Conservation (phyloP, 2,888 invertebrate species). For the Catocala sponsa region DNA sequence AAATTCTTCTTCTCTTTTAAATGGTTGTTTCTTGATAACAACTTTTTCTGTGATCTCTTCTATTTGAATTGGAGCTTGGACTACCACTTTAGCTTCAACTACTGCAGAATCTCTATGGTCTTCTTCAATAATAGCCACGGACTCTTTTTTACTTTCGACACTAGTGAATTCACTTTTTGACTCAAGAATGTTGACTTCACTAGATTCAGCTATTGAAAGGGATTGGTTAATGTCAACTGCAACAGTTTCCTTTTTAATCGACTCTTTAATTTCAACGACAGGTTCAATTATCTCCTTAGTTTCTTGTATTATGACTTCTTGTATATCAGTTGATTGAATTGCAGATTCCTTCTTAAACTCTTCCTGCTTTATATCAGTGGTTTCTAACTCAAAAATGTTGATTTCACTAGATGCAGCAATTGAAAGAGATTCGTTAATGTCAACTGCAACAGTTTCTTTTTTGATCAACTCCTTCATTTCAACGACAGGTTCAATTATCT, state of each 20-base stretch:
- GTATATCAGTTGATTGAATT: conserved; percentile 25
- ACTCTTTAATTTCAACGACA: conserved; percentile 40
- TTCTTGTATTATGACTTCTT: conserved; percentile 41
- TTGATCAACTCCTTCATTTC: conserved; percentile 48
- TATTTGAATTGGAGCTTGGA: conserved; percentile 26
- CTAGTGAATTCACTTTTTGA: conserved; percentile 34
- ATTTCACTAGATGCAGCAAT: conserved; percentile 33
- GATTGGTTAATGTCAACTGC: conserved; percentile 48
- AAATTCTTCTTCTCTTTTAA: conserved; percentile 50
- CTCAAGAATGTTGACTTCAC: conserved; percentile 29
- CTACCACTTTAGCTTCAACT: conserved; percentile 18
- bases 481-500: conserved; percentile 42
- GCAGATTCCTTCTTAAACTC: conserved; percentile 39
- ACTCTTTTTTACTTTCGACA: conserved; percentile 30
- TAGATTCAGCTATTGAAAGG: conserved; percentile 29
- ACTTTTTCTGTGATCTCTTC: conserved; percentile 37
- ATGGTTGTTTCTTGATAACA: conserved; percentile 31
- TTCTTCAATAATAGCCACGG: conserved; percentile 6
- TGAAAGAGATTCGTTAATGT: conserved; percentile 44
- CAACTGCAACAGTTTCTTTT: conserved; percentile 46
- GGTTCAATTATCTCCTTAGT: conserved; percentile 45
- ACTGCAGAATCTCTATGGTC: conserved; percentile 12
- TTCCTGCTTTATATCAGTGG: conserved; percentile 24
- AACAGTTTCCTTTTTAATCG: conserved; percentile 49
- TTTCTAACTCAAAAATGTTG: conserved; percentile 14